Base-by-base conservation (phyloP, 1,140 invertebrate species). In the Drosophila subpulchrella region DNA sequence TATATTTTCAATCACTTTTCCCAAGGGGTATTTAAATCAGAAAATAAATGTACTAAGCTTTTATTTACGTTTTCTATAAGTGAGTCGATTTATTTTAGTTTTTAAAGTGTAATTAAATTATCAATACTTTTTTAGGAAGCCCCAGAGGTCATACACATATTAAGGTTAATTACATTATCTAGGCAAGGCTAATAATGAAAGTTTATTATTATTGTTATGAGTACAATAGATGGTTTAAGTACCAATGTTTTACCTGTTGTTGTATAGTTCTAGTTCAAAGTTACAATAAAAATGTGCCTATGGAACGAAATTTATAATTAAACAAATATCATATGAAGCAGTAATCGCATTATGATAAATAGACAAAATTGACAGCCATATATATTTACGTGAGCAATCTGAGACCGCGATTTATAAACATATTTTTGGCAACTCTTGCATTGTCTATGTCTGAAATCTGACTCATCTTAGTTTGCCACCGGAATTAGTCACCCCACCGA, bases 381-480 rank as follows among this genome's bases (percentile, higher is more conserved):
- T 39, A 27, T 36, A 36, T 51, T 51, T 48, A 38, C 20, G 57
- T 38, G 11, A 38, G 12, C 4, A 1, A 51, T 17, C n/a, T 10
- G 48, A 51, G 8, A n/a, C 11, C 7, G 12, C 32, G 32, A 38
- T 12, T 62, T 39, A 36, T 38, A 32, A 42, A 68, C 32, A 24
- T 15, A 30, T 32, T 47, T 20, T 56, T n/a, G 13, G 12, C 11
- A 27, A 27, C n/a, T 59, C n/a, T 60, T 46, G 41, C 30, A 36
- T 12, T 50, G 10, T 50, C 46, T 13, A 36, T 36, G 17, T 17
- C 30, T 11, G 20, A 38, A n/a, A 30, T 30, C 51, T 71, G 67
- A 71, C 15, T 71, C 67, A 71, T 71, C 65, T 50, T 6, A 13
- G 39, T 54, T 36, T 11, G 32, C 12, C 30, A 34, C 24, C 47